Conservation (phyloP, 2,797 vertebrate species). For the Furcifer pardalis region DNA sequence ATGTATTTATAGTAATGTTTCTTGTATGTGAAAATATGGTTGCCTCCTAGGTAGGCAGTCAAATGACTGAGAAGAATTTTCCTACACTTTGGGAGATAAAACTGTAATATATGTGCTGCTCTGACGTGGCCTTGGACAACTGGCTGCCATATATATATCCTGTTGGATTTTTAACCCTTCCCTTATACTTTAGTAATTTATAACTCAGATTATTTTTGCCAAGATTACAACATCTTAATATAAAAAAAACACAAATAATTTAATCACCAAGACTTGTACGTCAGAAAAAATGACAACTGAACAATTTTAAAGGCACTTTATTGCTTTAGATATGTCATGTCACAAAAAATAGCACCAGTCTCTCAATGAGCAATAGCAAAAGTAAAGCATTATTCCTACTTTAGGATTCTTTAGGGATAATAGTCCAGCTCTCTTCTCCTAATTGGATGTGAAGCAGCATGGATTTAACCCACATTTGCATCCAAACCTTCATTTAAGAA, state of each 20-base stretch:
- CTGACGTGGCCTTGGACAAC: not conserved
- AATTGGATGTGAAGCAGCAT: no score
- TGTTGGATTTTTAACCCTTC: not conserved
- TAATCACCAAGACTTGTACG: not conserved
- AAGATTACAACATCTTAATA: not conserved
- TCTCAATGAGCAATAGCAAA: not conserved
- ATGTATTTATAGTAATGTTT: no score
- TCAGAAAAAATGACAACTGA: fast-evolving
- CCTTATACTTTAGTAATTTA: not conserved
- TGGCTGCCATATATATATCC: not conserved
- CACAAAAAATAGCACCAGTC: conserved; percentile 9
- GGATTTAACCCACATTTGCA: no score
- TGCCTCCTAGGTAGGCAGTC: no score
- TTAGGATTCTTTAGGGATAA: not conserved
- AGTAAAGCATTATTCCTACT: not conserved
- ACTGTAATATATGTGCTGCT: no score
- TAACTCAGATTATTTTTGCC: not conserved
- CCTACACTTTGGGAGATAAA: no score
- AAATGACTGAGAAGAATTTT: no score
- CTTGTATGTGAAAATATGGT: not conserved
- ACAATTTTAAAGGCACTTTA: conserved; percentile 21
- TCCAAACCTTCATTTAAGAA: no score
- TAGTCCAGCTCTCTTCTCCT: no score
- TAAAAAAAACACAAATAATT: not conserved
- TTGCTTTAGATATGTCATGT: not conserved